phyloP scores from a whole-genome alignment of 2,113 vertebrate genomes.

The Paralichthys olivaceus region DNA sequence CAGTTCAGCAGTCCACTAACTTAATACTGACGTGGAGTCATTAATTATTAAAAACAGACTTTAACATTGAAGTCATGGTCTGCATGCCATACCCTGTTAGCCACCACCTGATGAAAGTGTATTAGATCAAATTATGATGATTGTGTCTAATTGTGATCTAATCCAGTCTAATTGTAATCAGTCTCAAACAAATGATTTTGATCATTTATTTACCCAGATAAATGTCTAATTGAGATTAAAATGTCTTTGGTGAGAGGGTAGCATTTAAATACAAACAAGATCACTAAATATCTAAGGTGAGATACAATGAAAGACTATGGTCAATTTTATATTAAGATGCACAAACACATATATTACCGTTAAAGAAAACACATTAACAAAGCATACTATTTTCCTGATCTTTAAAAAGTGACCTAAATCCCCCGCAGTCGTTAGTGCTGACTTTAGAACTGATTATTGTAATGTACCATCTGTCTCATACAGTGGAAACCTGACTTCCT shows the following conservation, averaged over 20 bases:
- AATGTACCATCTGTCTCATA: background rate
- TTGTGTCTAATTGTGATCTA: background rate
- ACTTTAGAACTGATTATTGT: background rate
- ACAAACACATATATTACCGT: background rate
- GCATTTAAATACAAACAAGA: background rate
- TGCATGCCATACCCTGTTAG: background rate
- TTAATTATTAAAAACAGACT: conserved; percentile 5
- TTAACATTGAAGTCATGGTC: background rate
- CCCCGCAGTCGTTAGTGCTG: background rate
- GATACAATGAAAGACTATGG: background rate
- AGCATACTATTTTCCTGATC: background rate
- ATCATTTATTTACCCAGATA: background rate
- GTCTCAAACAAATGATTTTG: background rate
- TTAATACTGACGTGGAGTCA: background rate
- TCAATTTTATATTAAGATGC: background rate
- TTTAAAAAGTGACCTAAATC: background rate
- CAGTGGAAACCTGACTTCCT: background rate
- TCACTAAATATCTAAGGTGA: background rate
- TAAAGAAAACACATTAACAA: background rate
- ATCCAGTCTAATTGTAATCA: background rate
- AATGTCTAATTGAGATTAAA: background rate
- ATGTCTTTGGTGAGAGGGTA: background rate
- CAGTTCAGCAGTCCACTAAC: background rate
- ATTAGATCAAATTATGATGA: background rate
- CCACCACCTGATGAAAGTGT: background rate